These are phyloP conservation scores for Ennomos erosarius DNA, from an alignment of 2,888 invertebrate species.

Conservation along the genomic window DNA sequence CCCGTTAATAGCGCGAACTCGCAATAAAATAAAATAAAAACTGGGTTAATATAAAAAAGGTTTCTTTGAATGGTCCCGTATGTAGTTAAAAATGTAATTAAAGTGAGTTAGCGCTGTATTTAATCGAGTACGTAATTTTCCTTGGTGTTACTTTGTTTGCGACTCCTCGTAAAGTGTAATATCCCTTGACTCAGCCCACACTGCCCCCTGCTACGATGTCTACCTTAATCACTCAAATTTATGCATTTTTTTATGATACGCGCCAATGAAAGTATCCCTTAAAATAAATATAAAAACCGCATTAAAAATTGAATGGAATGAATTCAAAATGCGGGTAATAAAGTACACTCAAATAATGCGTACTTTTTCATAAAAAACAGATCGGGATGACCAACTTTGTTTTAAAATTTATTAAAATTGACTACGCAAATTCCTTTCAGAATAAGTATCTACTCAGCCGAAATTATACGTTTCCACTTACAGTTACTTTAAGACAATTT, in stretches of 20 bases:
- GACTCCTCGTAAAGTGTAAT: conserved; percentile 67
- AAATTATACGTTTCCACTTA: conserved; percentile 32
- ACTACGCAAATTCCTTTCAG: conserved; percentile 19
- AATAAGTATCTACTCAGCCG: conserved; percentile 21
- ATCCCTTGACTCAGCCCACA: conserved; percentile 59
- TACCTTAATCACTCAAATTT: conserved; percentile 78
- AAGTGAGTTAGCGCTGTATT: conserved; percentile 60
- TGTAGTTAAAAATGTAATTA: conserved; percentile 68
- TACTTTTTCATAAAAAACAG: conserved; percentile 22
- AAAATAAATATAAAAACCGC: conserved; percentile 41
- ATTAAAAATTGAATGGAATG: conserved; percentile 34
- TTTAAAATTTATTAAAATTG: conserved; percentile 21
- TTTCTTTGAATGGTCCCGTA: conserved; percentile 60
- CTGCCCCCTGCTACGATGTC: conserved; percentile 67
- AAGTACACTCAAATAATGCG: conserved; percentile 36
- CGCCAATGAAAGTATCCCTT: conserved; percentile 69
- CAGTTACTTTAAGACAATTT: conserved; percentile 42
- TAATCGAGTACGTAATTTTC: conserved; percentile 53
- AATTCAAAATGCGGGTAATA: conserved; percentile 44
- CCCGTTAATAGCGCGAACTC: conserved; percentile 44
- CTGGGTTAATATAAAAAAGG: conserved; percentile 52
- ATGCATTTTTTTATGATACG: conserved; percentile 69
- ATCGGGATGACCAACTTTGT: conserved; percentile 17
- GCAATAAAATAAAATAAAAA: conserved; percentile 46
- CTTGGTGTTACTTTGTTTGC: conserved; percentile 68